Evolutionary conservation across 1,140 invertebrate species (phyloP).

Genomic region (Harpegnathos saltator): DNA sequence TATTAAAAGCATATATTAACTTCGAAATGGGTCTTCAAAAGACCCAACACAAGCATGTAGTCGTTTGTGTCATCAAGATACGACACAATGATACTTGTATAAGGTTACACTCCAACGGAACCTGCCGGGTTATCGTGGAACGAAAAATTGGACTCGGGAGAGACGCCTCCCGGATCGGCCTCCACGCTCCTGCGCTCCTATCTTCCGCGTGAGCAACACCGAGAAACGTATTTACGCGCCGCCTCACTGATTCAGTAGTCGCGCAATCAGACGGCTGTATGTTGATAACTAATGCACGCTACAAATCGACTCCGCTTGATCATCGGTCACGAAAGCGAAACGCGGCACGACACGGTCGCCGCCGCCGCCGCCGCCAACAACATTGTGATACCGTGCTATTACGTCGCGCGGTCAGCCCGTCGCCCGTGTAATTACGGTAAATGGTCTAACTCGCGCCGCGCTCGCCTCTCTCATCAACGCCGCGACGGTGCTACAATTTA

Average conservation of each 20-base stretch:
- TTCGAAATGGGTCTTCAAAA: too few relatives aligned
- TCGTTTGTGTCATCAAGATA: too few relatives aligned
- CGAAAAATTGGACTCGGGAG: too few relatives aligned
- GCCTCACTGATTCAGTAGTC: slow-evolving; percentile 49
- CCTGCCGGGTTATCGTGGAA: too few relatives aligned
- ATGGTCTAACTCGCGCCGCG: slow-evolving; percentile 19
- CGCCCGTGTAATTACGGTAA: slow-evolving; percentile 54
- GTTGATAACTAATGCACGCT: slow-evolving; percentile 46
- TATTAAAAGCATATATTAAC: too few relatives aligned
- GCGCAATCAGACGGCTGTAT: slow-evolving; percentile 39
- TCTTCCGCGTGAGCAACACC: too few relatives aligned
- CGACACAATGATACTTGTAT: too few relatives aligned
- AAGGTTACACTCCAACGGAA: too few relatives aligned
- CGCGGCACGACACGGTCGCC: slow-evolving; percentile 39
- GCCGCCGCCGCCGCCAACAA: not conserved
- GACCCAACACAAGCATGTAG: too few relatives aligned
- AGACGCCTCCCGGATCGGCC: too few relatives aligned
- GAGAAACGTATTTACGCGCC: slow-evolving; percentile 30
- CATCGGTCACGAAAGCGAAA: slow-evolving; percentile 64
- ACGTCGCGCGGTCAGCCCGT: slow-evolving; percentile 58
- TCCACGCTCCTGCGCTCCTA: too few relatives aligned
- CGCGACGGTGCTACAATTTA: slow-evolving; percentile 48
- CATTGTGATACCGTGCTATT: slow-evolving; percentile 64
- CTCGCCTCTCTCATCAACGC: slow-evolving; percentile 14
- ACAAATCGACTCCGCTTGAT: slow-evolving; percentile 42